Evolutionary conservation across 30 jellyfish, hydroid and myxozoan species (phyloP).

Genomic region (Cassiopea xamachana): DNA sequence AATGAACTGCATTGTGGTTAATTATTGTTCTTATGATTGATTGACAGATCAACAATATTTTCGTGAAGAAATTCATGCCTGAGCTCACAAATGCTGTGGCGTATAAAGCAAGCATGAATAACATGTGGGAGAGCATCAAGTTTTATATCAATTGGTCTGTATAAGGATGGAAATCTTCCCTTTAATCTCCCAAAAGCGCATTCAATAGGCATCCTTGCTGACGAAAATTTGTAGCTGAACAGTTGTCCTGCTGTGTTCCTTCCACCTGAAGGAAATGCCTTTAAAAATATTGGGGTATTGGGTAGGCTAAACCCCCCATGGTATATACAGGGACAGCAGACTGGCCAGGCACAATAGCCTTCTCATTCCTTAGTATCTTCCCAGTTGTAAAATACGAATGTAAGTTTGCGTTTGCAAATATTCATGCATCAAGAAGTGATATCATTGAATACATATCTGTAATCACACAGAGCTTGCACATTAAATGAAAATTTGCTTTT

Average conservation of each 20-base stretch:
- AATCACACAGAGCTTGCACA: slow-evolving; percentile 72
- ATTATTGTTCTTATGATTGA: slow-evolving; percentile 1
- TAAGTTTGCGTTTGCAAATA: slow-evolving; percentile 12
- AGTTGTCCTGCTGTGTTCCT: slow-evolving; percentile 42
- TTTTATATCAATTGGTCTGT: slow-evolving; percentile 48
- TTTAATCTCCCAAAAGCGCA: slow-evolving; percentile 72
- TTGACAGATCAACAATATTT: slow-evolving; percentile 6
- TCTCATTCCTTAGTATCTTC: slow-evolving; percentile 33
- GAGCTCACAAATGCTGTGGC: slow-evolving; percentile 40
- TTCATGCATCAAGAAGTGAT: slow-evolving; percentile 23
- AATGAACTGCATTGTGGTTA: slow-evolving; percentile 24
- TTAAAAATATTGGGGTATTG: slow-evolving; percentile 68
- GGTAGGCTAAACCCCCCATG: slow-evolving; percentile 71
- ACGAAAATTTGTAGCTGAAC: slow-evolving; percentile 59
- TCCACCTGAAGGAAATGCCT: slow-evolving; percentile 58
- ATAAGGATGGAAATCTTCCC: slow-evolving; percentile 34
- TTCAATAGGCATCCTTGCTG: slow-evolving; percentile 76
- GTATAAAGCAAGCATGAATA: slow-evolving; percentile 46
- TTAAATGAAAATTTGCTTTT: slow-evolving; percentile 43
- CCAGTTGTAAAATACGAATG: slow-evolving; percentile 2
- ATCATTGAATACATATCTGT: slow-evolving; percentile 54
- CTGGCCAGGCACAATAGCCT: slow-evolving; percentile 48
- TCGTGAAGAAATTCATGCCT: slow-evolving; percentile 22
- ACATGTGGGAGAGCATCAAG: slow-evolving; percentile 17
- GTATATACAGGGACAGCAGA: slow-evolving; percentile 58